Evolutionary conservation across 2,888 invertebrate species (phyloP).

Genomic region (Lepas anatifera): DNA sequence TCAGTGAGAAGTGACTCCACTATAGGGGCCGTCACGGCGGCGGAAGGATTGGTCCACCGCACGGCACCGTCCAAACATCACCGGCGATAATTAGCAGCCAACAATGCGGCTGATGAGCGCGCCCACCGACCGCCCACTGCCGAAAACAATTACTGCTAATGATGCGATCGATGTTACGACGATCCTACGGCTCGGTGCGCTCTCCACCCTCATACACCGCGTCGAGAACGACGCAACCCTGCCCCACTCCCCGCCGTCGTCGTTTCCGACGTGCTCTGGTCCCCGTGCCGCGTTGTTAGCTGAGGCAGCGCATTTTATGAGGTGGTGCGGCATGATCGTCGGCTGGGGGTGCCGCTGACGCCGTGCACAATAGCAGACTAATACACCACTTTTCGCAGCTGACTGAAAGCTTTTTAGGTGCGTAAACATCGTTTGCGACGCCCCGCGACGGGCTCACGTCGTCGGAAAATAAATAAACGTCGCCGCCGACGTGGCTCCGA

Average conservation of each 20-base stretch:
- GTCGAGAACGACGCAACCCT: too few species aligned
- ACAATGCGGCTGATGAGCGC: constrained; percentile 1
- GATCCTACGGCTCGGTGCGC: not conserved
- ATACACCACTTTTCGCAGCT: constrained; percentile 9
- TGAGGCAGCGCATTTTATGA: not conserved
- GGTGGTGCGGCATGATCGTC: too few species aligned
- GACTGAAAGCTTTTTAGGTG: constrained; percentile 11
- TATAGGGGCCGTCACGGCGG: too few species aligned
- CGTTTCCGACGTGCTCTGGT: too few species aligned
- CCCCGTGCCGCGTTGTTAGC: too few species aligned
- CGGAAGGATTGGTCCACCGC: not conserved
- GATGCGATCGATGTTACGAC: not conserved
- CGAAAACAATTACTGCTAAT: constrained; percentile 8
- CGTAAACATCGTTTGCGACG: constrained; percentile 10
- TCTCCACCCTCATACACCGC: too few species aligned
- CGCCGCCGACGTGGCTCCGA: not conserved
- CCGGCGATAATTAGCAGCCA: not conserved
- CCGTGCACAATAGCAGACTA: not conserved
- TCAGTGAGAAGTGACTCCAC: too few species aligned
- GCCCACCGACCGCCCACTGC: not conserved
- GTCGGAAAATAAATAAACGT: constrained; percentile 9
- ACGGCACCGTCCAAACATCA: not conserved
- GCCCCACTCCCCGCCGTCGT: too few species aligned
- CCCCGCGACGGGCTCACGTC: not conserved
- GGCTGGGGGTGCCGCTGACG: not conserved